Percentiles rank a stretch among this genome's conserved stretches.
Conservation (phyloP, 2,888 invertebrate genomes). For the Cartodere bifasciata region DNA sequence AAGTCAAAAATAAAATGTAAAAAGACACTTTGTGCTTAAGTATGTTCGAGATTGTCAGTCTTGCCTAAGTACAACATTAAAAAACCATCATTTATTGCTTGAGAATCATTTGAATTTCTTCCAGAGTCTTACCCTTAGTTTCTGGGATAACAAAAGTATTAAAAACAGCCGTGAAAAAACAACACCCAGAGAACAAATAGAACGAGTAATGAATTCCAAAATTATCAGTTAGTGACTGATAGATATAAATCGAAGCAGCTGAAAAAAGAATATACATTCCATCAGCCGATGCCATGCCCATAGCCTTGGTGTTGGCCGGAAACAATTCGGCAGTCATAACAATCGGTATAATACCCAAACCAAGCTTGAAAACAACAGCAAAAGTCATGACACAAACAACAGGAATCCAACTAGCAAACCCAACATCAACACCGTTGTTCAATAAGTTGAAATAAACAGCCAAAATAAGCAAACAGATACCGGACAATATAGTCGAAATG, state of each 20-base stretch:
- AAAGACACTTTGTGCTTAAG: too few relatives aligned
- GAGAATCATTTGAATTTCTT: constrained; percentile 25
- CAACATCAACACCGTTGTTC: constrained; percentile 21
- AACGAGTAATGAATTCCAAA: constrained; percentile 26
- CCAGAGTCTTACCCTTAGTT: constrained; percentile 26
- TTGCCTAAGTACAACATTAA: too few relatives aligned
- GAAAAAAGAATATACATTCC: constrained; percentile 27
- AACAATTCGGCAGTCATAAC: constrained; percentile 33
- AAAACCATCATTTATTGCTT: too few relatives aligned
- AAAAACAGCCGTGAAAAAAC: constrained; percentile 19
- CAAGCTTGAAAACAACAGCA: constrained; percentile 29
- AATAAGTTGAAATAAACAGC: constrained; percentile 30
- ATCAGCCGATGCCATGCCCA: constrained; percentile 31
- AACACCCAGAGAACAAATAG: constrained; percentile 23
- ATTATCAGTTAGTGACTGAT: constrained; percentile 20
- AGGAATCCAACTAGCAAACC: constrained; percentile 29
- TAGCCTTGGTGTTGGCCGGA: constrained; percentile 31
- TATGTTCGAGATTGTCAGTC: too few relatives aligned
- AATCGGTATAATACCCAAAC: constrained; percentile 31
- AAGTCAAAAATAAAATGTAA: too few relatives aligned
- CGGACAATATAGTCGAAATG: constrained; percentile 26
- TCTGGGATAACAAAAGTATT: constrained; percentile 19
- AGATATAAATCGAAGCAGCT: constrained; percentile 26
- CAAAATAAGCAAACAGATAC: constrained; percentile 24
- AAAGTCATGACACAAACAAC: constrained; percentile 28